These are phyloP conservation scores for Phymastichus coffea DNA, from an alignment of 1,140 invertebrate species.

Conservation along the genomic window DNA sequence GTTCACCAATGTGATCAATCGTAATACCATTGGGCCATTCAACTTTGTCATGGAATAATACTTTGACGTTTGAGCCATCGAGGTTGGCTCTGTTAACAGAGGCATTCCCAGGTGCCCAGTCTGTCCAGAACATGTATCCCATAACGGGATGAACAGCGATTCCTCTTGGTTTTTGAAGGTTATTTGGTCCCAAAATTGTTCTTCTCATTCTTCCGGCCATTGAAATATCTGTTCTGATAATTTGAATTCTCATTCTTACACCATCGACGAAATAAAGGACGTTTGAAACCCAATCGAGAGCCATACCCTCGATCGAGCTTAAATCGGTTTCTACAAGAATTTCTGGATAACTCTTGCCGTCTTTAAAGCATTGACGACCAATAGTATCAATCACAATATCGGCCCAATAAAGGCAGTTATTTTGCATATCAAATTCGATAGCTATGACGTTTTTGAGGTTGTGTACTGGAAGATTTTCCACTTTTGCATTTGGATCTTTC, in stretches of 20 bases:
- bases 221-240: constrained; percentile 71
- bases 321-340: constrained; percentile 73
- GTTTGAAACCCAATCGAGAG: constrained; percentile 91
- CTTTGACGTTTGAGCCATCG: constrained; percentile 75
- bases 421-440: constrained; percentile 83
- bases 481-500: constrained; percentile 57
- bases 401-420: constrained; percentile 88
- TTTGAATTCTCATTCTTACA: constrained; percentile 73
- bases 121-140: constrained; percentile 90
- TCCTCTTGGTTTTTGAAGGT: constrained; percentile 79
- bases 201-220: constrained; percentile 72
- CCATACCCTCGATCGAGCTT: constrained; percentile 87
- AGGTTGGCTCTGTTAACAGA: constrained; percentile 82
- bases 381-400: constrained; percentile 81
- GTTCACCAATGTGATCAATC: constrained; percentile 78
- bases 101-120: constrained; percentile 80
- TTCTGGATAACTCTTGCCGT: constrained; percentile 66
- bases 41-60: constrained; percentile 72
- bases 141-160: constrained; percentile 84
- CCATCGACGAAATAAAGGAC: constrained; percentile 91
- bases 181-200: constrained; percentile 71
- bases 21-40: constrained; percentile 88
- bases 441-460: constrained; percentile 79
- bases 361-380: constrained; percentile 72
- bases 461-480: constrained; percentile 68